A percentile compares a stretch with the other conserved stretches of the same genome.
Evolutionary conservation across 2,797 vertebrate species (phyloP).

Genomic region (Acanthopagrus latus): DNA sequence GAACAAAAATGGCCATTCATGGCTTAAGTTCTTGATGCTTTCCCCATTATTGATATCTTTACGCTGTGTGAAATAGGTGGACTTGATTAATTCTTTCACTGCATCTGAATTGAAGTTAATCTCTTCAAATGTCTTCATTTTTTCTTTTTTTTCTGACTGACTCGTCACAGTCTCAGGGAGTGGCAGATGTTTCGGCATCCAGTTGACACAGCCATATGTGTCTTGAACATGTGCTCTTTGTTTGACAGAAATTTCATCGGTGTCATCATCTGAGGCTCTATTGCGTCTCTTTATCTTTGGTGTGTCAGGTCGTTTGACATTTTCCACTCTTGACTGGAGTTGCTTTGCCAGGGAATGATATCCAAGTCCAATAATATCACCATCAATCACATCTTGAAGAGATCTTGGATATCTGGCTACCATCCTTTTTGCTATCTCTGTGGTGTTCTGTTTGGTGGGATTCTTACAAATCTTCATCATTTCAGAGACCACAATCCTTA

Average conservation of each 20-base stretch:
- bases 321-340: no score
- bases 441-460: no score
- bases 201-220: constrained; percentile 59
- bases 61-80: constrained; percentile 40
- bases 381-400: no score
- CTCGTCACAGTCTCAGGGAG: constrained; percentile 53
- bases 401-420: no score
- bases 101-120: background rate
- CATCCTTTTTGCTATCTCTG: no score
- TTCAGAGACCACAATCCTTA: no score
- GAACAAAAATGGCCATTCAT: constrained; percentile 56
- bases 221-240: constrained; percentile 51
- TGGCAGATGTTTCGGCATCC: constrained; percentile 48
- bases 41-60: constrained; percentile 51
- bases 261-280: constrained; percentile 15
- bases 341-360: no score
- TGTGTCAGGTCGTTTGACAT: no score
- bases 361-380: no score
- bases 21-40: constrained; percentile 29
- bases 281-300: no score
- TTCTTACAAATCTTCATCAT: no score
- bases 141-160: constrained; percentile 42
- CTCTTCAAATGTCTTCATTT: constrained; percentile 32
- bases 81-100: constrained; percentile 31
- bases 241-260: constrained; percentile 14